Conservation (phyloP, 2,888 invertebrate genomes). For the Eristalinus sepulchralis region DNA sequence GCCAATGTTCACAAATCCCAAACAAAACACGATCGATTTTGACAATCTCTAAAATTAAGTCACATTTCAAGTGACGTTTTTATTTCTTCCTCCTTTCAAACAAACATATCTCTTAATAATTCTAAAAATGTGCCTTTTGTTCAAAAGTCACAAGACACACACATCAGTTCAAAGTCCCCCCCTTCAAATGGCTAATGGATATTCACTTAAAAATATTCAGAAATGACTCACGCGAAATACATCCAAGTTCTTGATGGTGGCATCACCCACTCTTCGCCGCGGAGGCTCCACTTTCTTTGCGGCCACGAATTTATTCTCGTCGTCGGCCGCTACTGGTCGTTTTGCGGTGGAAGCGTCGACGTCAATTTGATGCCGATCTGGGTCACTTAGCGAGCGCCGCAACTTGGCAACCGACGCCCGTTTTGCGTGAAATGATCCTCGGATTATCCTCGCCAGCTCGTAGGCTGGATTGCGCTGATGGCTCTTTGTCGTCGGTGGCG, state of each 20-base stretch:
- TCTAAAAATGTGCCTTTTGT: constrained; percentile 9
- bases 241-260: constrained; percentile 75
- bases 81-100: background rate
- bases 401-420: constrained; percentile 78
- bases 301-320: constrained; percentile 29
- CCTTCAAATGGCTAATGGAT: background rate
- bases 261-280: constrained; percentile 72
- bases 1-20: background rate
- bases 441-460: constrained; percentile 78
- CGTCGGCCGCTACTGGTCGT: constrained; percentile 6
- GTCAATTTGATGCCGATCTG: constrained; percentile 76
- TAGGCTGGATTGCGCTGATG: constrained; percentile 75
- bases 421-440: constrained; percentile 78
- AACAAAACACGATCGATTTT: background rate
- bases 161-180: background rate
- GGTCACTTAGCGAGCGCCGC: constrained; percentile 79
- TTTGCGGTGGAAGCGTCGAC: constrained; percentile 63
- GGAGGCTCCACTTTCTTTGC: constrained; percentile 25
- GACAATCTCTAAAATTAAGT: background rate
- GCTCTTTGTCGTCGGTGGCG: constrained; percentile 75
- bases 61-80: background rate
- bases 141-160: background rate
- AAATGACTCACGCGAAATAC: constrained; percentile 79
- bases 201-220: constrained; percentile 70
- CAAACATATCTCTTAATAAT: constrained; percentile 27